Conservation (phyloP, 2,113 vertebrate species). For the Ovis aries region DNA sequence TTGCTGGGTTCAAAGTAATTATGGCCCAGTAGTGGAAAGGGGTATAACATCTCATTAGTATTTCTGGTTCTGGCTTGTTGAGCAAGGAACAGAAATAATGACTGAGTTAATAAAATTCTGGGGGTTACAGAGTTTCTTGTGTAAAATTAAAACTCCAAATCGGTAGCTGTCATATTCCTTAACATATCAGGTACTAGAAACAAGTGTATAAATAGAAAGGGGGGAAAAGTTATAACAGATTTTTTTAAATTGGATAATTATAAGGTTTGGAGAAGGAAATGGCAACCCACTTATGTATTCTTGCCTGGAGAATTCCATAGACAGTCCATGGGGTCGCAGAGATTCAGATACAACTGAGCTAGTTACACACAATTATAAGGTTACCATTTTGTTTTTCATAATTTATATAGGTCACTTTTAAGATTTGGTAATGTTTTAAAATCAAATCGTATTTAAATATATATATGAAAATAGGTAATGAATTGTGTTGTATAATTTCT, state of each 20-base stretch:
- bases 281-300: neutral
- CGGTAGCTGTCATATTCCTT: neutral
- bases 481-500: neutral
- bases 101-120: neutral
- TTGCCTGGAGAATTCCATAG: neutral
- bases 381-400: neutral
- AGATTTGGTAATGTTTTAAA: neutral
- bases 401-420: neutral
- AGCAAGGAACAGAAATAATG: neutral
- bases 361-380: neutral
- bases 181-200: neutral
- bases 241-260: neutral
- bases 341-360: neutral
- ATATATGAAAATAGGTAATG: neutral
- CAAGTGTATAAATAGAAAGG: neutral
- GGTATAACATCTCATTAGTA: conserved; percentile 32
- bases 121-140: neutral
- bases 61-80: neutral
- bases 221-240: neutral
- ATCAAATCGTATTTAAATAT: neutral
- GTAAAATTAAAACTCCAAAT: neutral
- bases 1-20: conserved; percentile 23
- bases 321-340: neutral
- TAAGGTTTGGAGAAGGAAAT: neutral
- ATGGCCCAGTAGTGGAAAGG: neutral